phyloP scores from a whole-genome alignment of 2,113 vertebrate genomes.

The Cercocebus atys region DNA sequence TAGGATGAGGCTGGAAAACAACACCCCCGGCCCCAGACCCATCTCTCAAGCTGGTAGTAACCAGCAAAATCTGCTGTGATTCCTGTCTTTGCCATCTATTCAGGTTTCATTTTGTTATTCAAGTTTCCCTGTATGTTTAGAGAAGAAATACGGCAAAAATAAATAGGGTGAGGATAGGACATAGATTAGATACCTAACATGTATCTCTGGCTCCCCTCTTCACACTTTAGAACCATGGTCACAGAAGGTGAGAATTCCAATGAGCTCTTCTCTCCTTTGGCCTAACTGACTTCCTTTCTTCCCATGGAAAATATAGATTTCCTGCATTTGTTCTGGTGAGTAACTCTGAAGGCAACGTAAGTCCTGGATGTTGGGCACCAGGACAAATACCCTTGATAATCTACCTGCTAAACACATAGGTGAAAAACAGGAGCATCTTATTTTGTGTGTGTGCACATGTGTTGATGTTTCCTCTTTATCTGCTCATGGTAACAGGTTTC shows the following conservation, averaged over 20 bases:
- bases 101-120: neutral
- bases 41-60: neutral
- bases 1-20: neutral
- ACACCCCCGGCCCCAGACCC: fast-evolving
- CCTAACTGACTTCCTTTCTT: neutral
- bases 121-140: neutral
- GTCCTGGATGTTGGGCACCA: neutral
- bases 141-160: neutral
- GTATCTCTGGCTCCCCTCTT: neutral
- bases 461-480: neutral
- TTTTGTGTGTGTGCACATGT: neutral
- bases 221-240: neutral
- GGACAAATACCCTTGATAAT: neutral
- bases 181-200: neutral
- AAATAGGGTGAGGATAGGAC: fast-evolving
- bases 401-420: neutral
- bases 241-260: neutral
- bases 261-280: neutral
- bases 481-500: neutral
- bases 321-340: neutral
- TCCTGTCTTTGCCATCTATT: neutral
- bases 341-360: neutral
- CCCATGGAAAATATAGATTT: neutral
- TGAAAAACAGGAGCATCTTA: no score
- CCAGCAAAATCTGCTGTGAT: neutral